Evolutionary conservation across 2,113 vertebrate species (phyloP), one percentile per base, ranked within the genome.

Genomic region (Nothoprocta pentlandii): DNA sequence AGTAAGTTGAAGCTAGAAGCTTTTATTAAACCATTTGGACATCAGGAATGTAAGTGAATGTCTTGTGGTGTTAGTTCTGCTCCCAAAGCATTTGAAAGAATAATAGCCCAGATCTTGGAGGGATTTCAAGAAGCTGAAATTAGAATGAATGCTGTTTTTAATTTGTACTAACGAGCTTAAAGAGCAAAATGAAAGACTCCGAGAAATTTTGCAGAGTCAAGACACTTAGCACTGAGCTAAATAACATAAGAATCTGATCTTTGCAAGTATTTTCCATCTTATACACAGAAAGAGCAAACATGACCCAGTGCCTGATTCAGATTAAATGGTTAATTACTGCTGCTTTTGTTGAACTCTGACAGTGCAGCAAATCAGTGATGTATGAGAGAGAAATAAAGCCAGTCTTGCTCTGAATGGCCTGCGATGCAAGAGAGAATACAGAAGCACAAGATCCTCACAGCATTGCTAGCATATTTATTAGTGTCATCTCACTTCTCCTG

Each of bases 81-180:
- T 94, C 95, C 90, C 68, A 32, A 90, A 68, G 59, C 94, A 4
- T 39, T 80, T 44, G 68, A 23, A 91, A 88, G 93, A 94, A 94
- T 92, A 92, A 94, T 83, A 59, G 93, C 93, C 28, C 85, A 92
- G 93, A 77, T 96, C 90, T 94, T 96, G 94, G 94, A 96, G 93
- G 91, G 46, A 70, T 92, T 94, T 95, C 94, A 95, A 89, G 91
- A 81, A 89, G 92, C 94, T 94, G 95, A 87, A 93, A 96, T 95
- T 91, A 92, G 95, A 91, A 94, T 94, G 94, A 96, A 95, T 94
- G 94, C 94, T 91, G 94, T 47, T 94, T 97, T 95, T 97, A 95
- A 97, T 96, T 95, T 96, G 87, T 82, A 63, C 95, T 95, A 95
- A 97, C 28, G 85, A 97, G 89, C 89, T 90, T 77, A 94, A 97